Base-by-base conservation (phyloP, 2,113 vertebrate species). In the Cardinalis cardinalis region DNA sequence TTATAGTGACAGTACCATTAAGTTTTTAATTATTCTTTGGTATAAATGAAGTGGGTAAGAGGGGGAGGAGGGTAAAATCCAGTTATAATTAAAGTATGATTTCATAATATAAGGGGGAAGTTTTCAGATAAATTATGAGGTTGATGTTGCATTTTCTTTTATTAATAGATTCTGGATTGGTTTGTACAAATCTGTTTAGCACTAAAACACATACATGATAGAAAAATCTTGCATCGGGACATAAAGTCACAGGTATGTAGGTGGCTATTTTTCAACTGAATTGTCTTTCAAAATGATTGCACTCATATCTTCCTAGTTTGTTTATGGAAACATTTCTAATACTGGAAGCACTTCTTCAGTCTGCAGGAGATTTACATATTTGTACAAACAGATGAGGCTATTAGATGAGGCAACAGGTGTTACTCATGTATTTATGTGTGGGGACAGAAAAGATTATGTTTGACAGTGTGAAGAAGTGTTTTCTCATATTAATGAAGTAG, bases 161-260 rank as follows among this genome's bases (percentile, higher is more conserved):
- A 18, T 36, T 2, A 58, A 18, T 94, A 99, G 99, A 99, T 99
- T 95, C 91, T 99, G 93, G 98, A 99, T 93, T 99, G 99, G 99
- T 99, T 99, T 97, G 99, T 99, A 92, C 99, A 99, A 96, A 99
- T 99, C 78, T 99, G 99, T 95, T 97, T 99, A 96, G 99, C 99
- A 12, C 92, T 99, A 63, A 99, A 99, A 88, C 99, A 99, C 26
- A 98, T 99, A 34, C 99, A 99, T 55, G 99, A 99, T 73, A 97
- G 98, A 89, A 99, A 99, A 97, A 99, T 99, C 96, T 98, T 99
- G 87, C 99, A 99, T 96, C 97, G 99, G 77, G 99, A 99, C 95
- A 99, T 99, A 93, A 99, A 99, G 96, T 99, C 99, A 48, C 99
- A 99, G 99, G 99, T 99, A 97, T 51, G 97, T 86, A 31, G 17